Evolutionary conservation across 2,113 vertebrate genomes (phyloP), one percentile per base, ranked within the genome.

Genomic region (Istiophorus platypterus): DNA sequence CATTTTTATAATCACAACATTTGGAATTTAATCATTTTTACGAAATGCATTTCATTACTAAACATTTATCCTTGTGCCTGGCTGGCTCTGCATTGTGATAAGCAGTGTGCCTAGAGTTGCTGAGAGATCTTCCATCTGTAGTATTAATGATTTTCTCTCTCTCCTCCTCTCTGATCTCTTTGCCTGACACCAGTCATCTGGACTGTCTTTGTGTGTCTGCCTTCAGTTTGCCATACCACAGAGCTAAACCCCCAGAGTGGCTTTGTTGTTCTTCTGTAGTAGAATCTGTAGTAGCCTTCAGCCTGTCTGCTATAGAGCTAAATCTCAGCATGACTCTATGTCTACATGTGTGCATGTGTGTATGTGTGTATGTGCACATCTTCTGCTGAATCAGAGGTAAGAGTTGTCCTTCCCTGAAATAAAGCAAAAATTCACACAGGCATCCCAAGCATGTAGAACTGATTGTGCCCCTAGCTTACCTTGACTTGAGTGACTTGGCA

Each of bases 221-320:
- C 71, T 85, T 78, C 83, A 84, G 85, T 82, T 82, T 88, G 83
- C 85, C 59, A 65, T 42, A 69, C 75, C 84, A 83, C 82, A 45
- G 67, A 88, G 80, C 81, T 84, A 80, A 90, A 87, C 24, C 86
- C 79, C 81, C 61, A 77, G 81, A 85, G 88, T 79, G 73, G 78
- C 82, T 91, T 85, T 90, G 90, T 88, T 83, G 86, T 76, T 73
- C 81, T 84, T 67, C 85, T 86, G 83, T 83, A 78, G 75, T 69
- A 51, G 81, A 78, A 80, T 64, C 84, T 81, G 74, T 68, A n/a
- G n/a, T n/a, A n/a, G 86, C 74, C 84, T 83, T 88, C 84, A 88
- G 88, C 76, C 79, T 76, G 72, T 80, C 69, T 85, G 76, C 76
- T 0, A 13, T 34, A 61, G 49, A 81, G 73, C 72, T 59, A 72